phyloP scores from a whole-genome alignment of 2,113 vertebrate species.

The Ageneiosus marmoratus region DNA sequence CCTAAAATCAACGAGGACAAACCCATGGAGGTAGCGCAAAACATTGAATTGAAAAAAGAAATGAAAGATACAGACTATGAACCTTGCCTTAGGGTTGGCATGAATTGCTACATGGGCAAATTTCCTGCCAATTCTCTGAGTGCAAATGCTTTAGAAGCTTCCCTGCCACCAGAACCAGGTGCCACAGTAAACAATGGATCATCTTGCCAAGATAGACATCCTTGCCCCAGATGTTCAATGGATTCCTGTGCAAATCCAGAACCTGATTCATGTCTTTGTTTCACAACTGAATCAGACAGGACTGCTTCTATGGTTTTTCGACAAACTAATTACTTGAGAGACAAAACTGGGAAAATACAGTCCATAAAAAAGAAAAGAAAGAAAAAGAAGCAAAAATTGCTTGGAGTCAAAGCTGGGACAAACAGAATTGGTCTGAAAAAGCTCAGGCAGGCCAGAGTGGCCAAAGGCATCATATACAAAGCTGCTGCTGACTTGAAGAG shows the following conservation, averaged over 20 bases:
- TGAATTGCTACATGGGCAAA: conserved; percentile 69
- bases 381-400: conserved; percentile 84
- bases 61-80: conserved; percentile 55
- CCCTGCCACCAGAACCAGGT: not conserved
- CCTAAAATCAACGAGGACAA: conserved; percentile 48
- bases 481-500: conserved; percentile 78
- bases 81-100: conserved; percentile 61
- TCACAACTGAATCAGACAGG: not conserved
- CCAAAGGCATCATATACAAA: conserved; percentile 76
- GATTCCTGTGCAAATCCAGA: conserved; percentile 44
- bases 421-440: conserved; percentile 74
- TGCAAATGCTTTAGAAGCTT: conserved; percentile 23
- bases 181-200: conserved; percentile 57
- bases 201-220: conserved; percentile 34
- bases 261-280: conserved; percentile 32
- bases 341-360: conserved; percentile 68
- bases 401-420: conserved; percentile 73
- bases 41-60: conserved; percentile 40
- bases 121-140: conserved; percentile 71
- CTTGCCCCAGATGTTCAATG: conserved; percentile 57
- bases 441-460: conserved; percentile 74
- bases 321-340: conserved; percentile 62
- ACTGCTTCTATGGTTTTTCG: conserved; percentile 51
- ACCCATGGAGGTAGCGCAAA: conserved; percentile 42
- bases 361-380: conserved; percentile 87